phyloP scores from a whole-genome alignment of 2,113 vertebrate genomes.

The Oenanthe oenanthe region DNA sequence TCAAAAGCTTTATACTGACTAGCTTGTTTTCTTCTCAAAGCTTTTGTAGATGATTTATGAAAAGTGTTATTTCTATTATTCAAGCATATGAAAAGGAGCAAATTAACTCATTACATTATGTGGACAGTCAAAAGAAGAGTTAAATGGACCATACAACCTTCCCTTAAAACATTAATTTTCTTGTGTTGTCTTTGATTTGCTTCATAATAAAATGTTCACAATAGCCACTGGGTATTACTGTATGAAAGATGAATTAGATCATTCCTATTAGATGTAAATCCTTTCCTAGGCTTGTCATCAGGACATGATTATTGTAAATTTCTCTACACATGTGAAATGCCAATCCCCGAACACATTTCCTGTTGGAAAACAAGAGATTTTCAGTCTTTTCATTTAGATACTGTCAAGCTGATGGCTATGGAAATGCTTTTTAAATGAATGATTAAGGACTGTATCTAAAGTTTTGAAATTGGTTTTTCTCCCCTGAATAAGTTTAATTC shows the following conservation, averaged over 20 bases:
- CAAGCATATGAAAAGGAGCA: conserved; percentile 13
- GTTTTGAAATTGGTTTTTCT: conserved; percentile 50
- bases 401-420: conserved; percentile 61
- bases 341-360: conserved; percentile 38
- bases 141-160: conserved; percentile 45
- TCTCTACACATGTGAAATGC: conserved; percentile 52
- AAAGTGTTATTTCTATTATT: conserved; percentile 38
- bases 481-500: conserved; percentile 45
- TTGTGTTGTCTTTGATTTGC: conserved; percentile 70
- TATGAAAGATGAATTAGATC: conserved; percentile 63
- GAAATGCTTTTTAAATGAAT: conserved; percentile 67
- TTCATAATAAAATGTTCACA: conserved; percentile 61
- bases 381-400: conserved; percentile 58
- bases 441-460: conserved; percentile 37
- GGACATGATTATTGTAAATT: conserved; percentile 54
- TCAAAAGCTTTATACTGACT: not conserved
- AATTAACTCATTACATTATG: conserved; percentile 49
- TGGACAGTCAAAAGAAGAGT: conserved; percentile 57
- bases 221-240: conserved; percentile 62
- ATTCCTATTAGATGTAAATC: conserved; percentile 53
- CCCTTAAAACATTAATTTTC: conserved; percentile 63
- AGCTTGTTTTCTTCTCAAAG: conserved; percentile 10
- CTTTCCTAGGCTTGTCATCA: conserved; percentile 55
- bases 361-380: conserved; percentile 67
- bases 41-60: conserved; percentile 40